phyloP scores from a whole-genome alignment of 2,888 invertebrate species.

The Aspidapion aeneum region DNA sequence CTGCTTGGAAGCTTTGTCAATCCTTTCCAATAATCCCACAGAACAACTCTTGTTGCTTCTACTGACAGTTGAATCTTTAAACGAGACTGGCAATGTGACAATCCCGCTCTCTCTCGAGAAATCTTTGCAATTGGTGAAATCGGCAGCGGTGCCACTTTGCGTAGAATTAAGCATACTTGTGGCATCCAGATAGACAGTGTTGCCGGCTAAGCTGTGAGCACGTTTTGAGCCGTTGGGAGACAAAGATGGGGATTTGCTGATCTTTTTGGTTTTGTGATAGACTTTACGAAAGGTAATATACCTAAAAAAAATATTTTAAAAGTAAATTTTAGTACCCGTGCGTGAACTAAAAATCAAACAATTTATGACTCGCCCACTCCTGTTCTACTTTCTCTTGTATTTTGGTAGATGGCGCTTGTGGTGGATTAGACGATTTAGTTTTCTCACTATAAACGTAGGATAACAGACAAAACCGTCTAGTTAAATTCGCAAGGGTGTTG shows the following conservation, averaged over 20 bases:
- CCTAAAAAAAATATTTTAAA: constrained; percentile 4
- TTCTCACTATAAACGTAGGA: no score
- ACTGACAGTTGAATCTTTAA: neutral
- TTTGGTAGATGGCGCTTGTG: no score
- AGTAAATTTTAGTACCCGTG: no score
- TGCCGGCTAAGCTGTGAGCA: neutral
- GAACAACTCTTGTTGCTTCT: neutral
- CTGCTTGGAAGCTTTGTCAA: neutral
- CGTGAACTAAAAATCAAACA: no score
- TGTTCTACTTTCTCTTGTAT: no score
- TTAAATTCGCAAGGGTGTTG: no score
- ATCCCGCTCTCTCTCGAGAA: constrained; percentile 43
- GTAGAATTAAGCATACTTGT: constrained; percentile 1
- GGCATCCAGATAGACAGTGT: constrained; percentile 5
- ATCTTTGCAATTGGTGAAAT: constrained; percentile 14
- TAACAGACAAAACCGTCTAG: no score
- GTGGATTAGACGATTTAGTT: no score
- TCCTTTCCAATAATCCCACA: neutral
- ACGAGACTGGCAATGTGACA: constrained; percentile 31
- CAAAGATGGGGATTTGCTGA: neutral
- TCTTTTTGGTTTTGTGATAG: constrained; percentile 14
- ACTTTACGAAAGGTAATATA: constrained; percentile 35
- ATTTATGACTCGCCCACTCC: no score
- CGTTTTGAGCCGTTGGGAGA: neutral
- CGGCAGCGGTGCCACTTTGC: constrained; percentile 7